Conservation (phyloP, 53 echinoderm and acorn worm species). For the Mesocentrotus franciscanus region DNA sequence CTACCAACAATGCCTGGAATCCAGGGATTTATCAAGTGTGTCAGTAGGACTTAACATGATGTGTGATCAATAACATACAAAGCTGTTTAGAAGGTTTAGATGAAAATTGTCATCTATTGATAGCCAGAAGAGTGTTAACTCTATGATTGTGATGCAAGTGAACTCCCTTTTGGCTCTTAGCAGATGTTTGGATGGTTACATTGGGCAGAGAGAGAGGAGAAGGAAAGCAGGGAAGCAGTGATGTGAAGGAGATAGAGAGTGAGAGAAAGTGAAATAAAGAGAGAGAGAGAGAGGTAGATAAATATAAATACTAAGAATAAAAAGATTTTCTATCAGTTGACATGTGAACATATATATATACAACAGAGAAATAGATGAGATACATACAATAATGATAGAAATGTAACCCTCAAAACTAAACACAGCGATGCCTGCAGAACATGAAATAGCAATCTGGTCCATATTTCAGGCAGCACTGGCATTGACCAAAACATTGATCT, state of each 20-base stretch:
- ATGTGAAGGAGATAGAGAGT: background rate
- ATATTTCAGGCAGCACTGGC: background rate
- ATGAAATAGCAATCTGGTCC: background rate
- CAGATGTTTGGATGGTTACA: too few relatives aligned
- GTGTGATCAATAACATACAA: background rate
- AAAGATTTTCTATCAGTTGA: too few relatives aligned
- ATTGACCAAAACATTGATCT: background rate
- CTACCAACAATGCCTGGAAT: slow-evolving; percentile 47
- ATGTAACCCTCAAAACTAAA: background rate
- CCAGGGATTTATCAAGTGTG: slow-evolving; percentile 31
- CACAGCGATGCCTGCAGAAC: background rate
- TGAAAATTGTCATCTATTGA: background rate
- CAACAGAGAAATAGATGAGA: background rate
- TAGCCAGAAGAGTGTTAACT: too few relatives aligned
- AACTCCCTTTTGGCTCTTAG: too few relatives aligned
- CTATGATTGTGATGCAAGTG: too few relatives aligned
- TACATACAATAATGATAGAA: background rate
- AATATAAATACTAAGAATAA: background rate
- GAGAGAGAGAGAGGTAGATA: too few relatives aligned
- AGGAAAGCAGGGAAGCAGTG: too few relatives aligned
- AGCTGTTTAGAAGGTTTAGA: background rate
- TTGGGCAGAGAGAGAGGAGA: background rate
- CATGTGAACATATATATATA: background rate
- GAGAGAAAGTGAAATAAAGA: background rate
- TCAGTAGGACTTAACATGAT: background rate